Evolutionary conservation across 2,888 invertebrate species (phyloP).

Genomic region (Petrophora chlorosata): DNA sequence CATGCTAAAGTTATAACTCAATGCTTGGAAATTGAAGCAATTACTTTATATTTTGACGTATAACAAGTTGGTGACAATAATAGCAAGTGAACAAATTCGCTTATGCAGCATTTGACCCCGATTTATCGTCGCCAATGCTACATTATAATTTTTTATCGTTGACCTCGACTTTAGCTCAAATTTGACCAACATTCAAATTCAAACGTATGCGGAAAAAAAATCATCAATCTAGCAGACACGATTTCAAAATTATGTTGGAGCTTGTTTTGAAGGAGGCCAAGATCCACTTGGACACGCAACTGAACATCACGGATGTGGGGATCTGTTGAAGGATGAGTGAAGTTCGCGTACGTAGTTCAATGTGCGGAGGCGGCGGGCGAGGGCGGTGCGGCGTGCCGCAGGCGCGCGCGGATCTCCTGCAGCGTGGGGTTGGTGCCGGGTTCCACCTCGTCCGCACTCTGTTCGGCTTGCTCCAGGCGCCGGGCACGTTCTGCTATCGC

Average conservation of each 20-base stretch:
- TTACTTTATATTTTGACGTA: no score
- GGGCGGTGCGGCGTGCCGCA: slow-evolving; percentile 71
- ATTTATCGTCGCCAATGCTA: slow-evolving; percentile 10
- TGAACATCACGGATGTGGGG: no score
- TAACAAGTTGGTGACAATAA: no score
- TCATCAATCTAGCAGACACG: no score
- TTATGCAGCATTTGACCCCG: neutral
- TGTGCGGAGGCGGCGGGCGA: slow-evolving; percentile 69
- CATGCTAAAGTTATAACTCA: no score
- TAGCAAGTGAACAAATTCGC: slow-evolving; percentile 1
- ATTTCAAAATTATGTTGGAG: no score
- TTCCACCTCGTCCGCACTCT: slow-evolving; percentile 56
- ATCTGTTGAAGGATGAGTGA: neutral
- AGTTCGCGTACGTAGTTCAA: slow-evolving; percentile 38
- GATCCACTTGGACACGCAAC: no score
- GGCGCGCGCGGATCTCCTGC: slow-evolving; percentile 72
- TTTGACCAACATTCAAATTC: neutral
- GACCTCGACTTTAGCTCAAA: slow-evolving; percentile 12
- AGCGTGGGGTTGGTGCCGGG: slow-evolving; percentile 73
- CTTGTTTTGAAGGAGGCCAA: no score
- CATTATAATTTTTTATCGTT: neutral
- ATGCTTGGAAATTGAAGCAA: no score
- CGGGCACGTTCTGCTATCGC: slow-evolving; percentile 85
- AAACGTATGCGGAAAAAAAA: no score
- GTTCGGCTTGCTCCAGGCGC: slow-evolving; percentile 77